These are phyloP conservation scores for Eulemur coronatus DNA, from an alignment of 2,797 vertebrate species.

Conservation along the genomic window DNA sequence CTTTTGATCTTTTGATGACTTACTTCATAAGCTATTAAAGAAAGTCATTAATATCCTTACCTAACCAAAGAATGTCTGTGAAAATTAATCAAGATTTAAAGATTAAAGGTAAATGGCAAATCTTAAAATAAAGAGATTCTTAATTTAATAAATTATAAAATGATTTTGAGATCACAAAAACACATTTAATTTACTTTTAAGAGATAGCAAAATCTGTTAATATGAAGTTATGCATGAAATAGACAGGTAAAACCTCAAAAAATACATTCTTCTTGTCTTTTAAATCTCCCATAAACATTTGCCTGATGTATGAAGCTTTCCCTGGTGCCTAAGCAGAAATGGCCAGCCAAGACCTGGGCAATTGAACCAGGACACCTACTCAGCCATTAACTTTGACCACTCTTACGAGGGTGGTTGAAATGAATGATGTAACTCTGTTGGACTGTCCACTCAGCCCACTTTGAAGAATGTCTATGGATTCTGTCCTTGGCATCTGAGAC, in stretches of 20 bases:
- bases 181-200: not conserved
- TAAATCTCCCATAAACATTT: not conserved
- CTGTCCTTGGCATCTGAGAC: not conserved
- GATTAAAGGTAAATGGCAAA: not conserved
- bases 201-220: not conserved
- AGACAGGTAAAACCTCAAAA: not conserved
- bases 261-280: not conserved
- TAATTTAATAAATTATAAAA: slow-evolving; percentile 7
- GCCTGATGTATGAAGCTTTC: not conserved
- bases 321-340: not conserved
- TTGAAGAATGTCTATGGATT: not conserved
- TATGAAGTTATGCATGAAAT: not conserved
- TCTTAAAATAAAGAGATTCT: not conserved
- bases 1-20: not conserved
- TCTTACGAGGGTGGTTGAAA: not conserved
- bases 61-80: not conserved
- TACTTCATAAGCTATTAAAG: slow-evolving; percentile 9
- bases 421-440: not conserved
- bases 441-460: not conserved
- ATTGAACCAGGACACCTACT: not conserved
- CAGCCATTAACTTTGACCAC: not conserved
- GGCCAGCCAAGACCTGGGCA: too few species aligned
- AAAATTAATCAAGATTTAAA: slow-evolving; percentile 50
- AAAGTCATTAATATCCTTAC: slow-evolving; percentile 5
- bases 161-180: not conserved